Evolutionary conservation across 2,888 invertebrate genomes (phyloP), one percentile per base, ranked within the genome.

Genomic region (Cenopis cana): DNA sequence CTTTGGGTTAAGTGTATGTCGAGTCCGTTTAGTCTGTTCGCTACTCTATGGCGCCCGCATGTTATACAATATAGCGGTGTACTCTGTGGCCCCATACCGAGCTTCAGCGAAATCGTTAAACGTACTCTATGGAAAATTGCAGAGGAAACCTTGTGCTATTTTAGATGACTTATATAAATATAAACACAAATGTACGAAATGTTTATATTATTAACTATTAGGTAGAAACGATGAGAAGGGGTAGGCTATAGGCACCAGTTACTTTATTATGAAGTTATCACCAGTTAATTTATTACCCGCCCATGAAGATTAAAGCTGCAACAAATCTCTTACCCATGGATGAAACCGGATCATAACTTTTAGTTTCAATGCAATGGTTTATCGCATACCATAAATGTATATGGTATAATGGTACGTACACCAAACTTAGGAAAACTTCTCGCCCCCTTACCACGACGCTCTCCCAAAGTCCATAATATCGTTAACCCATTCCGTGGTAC

Each of bases 401-500:
- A 24, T 24, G 24, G 24, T 24, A 24, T 4, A 8, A 33, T 33
- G n/a, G n/a, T 1, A 46, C 12, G 6, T 6, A 14, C n/a, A n/a
- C n/a, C 6, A 6, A 46, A 5, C 46, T 14, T n/a, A n/a, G 12
- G n/a, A 46, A 82, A 80, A 76, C 38, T 12, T 50, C 24, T 38
- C 12, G 62, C 72, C 55, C 55, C 55, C 14, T 3, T 67, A 68
- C 71, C 71, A 61, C 18, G 68, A 38, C 9, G 36, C 55, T 14
- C 18, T 60, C 68, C n/a, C 50, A n/a, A 56, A 17, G 14, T 72
- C 68, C 50, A 24, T 29, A 8, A n/a, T 50, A 49, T 50, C 64
- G 54, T 62, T 74, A 68, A 69, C 38, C 64, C 50, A 64, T 59
- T 29, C 71, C 78, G 66, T 80, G 72, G 82, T 82, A 79, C 77